These are phyloP conservation scores for Hermaeophaga mercurialis DNA, from an alignment of 2,888 invertebrate species.

Conservation along the genomic window DNA sequence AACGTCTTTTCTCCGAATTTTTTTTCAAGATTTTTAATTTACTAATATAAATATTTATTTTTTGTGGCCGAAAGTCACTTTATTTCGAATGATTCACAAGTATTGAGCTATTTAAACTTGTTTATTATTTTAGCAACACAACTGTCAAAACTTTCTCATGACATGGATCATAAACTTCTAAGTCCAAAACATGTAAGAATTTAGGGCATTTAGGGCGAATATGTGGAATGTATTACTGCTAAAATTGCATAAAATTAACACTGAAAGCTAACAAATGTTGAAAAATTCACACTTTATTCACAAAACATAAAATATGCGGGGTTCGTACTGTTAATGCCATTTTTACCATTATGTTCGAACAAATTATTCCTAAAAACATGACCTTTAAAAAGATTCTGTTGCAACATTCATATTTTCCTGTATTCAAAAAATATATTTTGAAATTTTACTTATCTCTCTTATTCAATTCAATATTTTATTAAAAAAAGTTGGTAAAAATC, in stretches of 20 bases:
- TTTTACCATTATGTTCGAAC: no score
- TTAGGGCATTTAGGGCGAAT: not conserved
- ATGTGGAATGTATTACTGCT: not conserved
- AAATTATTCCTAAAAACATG: no score
- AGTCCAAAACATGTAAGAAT: constrained; percentile 8
- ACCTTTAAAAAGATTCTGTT: no score
- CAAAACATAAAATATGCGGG: not conserved
- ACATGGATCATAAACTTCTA: not conserved
- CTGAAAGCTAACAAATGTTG: not conserved
- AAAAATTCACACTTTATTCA: not conserved
- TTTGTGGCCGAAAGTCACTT: no score
- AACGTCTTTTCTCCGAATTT: no score
- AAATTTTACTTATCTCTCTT: no score
- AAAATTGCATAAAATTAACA: not conserved
- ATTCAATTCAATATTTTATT: no score
- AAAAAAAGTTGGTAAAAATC: no score
- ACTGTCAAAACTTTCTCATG: constrained; percentile 7
- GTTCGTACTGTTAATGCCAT: not conserved
- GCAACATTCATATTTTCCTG: no score
- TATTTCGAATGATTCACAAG: constrained; percentile 3
- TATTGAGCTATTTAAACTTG: not conserved
- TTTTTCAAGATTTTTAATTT: no score
- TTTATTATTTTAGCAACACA: constrained; percentile 11
- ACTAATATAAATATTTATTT: no score
- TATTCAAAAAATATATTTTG: no score